phyloP scores from a whole-genome alignment of 2,797 vertebrate species.

The Arctocebus calabarensis region DNA sequence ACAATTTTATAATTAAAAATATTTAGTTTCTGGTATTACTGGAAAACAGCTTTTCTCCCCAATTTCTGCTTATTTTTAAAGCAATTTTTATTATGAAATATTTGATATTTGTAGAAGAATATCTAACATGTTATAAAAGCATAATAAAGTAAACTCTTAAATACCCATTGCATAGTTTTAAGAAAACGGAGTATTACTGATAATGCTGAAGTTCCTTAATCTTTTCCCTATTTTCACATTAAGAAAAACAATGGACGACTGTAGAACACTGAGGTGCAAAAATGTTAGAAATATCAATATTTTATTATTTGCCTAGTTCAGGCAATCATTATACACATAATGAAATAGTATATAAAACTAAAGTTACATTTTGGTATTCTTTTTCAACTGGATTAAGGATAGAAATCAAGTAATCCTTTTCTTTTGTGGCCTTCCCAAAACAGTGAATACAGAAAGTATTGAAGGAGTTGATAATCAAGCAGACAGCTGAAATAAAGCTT shows the following conservation, averaged over 20 bases:
- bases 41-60: background rate
- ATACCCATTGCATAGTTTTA: background rate
- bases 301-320: background rate
- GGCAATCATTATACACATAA: background rate
- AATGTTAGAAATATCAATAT: background rate
- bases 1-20: conserved; percentile 37
- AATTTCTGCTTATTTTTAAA: conserved; percentile 30
- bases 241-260: background rate
- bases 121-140: conserved; percentile 10
- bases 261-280: background rate
- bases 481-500: background rate
- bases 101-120: background rate
- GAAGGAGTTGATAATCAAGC: background rate
- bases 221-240: conserved; percentile 48
- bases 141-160: conserved; percentile 37
- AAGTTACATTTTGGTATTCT: background rate
- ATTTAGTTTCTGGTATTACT: conserved; percentile 28
- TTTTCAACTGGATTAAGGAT: background rate
- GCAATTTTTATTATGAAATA: conserved; percentile 43
- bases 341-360: background rate
- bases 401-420: background rate
- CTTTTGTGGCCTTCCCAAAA: background rate
- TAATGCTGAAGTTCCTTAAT: conserved; percentile 27
- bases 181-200: background rate
- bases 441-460: background rate